phyloP scores from a whole-genome alignment of 2,113 vertebrate species.

The Tinamus guttatus region DNA sequence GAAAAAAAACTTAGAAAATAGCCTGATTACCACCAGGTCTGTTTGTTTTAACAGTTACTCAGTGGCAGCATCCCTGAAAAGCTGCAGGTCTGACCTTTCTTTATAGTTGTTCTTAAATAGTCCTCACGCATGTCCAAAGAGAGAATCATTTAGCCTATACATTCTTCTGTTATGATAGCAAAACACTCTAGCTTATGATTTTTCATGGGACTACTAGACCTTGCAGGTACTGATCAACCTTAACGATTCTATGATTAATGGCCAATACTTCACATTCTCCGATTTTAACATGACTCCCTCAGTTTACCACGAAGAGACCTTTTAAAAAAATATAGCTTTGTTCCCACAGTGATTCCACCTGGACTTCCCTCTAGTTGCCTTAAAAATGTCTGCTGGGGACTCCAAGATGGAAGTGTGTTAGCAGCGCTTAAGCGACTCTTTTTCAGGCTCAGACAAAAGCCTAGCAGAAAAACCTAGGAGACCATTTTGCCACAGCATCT shows the following conservation, averaged over 20 bases:
- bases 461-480: background rate
- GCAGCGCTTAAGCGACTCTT: background rate
- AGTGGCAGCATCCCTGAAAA: background rate
- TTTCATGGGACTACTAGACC: background rate
- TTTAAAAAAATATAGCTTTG: background rate
- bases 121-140: background rate
- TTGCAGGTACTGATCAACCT: background rate
- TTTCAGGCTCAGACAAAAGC: background rate
- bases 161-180: background rate
- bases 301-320: background rate
- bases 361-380: background rate
- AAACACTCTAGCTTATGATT: background rate
- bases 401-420: background rate
- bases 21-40: background rate
- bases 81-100: background rate
- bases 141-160: background rate
- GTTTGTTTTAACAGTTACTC: background rate
- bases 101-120: background rate
- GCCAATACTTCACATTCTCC: background rate
- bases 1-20: background rate
- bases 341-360: background rate
- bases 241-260: too few relatives aligned
- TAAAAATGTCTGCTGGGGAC: background rate
- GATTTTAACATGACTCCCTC: background rate
- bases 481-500: background rate